phyloP scores from a whole-genome alignment of 2,113 vertebrate genomes.

The Ictidomys tridecemlineatus region DNA sequence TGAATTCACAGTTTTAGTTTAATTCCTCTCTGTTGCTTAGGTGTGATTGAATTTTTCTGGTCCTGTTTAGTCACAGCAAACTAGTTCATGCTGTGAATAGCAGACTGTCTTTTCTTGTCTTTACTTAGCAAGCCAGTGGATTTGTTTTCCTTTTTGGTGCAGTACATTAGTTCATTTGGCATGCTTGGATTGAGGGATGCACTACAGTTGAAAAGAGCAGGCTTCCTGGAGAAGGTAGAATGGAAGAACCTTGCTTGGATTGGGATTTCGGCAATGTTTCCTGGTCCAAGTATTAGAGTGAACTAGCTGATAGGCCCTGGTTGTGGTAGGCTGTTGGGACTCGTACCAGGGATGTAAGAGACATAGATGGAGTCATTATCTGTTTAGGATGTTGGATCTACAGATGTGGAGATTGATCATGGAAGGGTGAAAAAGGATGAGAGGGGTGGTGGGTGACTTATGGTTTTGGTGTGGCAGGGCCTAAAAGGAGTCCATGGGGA shows the following conservation, averaged over 20 bases:
- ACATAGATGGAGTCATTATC: neutral
- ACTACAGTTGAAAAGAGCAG: neutral
- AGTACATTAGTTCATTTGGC: neutral
- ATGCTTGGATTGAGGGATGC: neutral
- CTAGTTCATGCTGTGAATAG: neutral
- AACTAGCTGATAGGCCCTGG: neutral
- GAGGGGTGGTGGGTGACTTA: neutral
- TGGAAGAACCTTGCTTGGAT: neutral
- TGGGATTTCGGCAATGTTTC: neutral
- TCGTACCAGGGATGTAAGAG: neutral
- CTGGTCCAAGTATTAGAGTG: neutral
- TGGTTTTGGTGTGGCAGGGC: neutral
- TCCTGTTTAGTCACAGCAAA: conserved; percentile 2
- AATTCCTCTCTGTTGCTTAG: neutral
- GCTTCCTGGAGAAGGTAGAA: neutral
- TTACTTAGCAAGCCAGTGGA: neutral
- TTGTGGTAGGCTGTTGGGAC: neutral
- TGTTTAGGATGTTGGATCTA: neutral
- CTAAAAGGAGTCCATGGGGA: neutral
- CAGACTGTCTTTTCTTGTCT: neutral
- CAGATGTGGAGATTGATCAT: neutral
- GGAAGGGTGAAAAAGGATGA: neutral
- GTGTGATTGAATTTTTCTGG: neutral
- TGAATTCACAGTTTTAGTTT: conserved; percentile 14
- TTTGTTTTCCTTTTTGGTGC: neutral